Percentiles rank a stretch among this genome's conserved stretches.
Evolutionary conservation across 2,113 vertebrate species (phyloP).

Genomic region (Acrocephalus kingi): DNA sequence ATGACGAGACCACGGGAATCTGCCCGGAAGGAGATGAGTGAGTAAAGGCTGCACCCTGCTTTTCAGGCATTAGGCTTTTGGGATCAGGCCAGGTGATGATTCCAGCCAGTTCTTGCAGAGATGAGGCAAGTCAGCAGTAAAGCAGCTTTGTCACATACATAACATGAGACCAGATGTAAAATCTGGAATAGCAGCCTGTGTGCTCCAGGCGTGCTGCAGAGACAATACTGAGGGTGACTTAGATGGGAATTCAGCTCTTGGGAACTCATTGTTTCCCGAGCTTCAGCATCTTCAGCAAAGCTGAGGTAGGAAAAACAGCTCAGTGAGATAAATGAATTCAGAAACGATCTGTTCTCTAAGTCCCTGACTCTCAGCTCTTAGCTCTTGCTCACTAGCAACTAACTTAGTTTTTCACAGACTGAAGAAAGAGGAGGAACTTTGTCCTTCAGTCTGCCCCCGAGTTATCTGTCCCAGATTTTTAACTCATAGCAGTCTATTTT

Average conservation of each 20-base stretch:
- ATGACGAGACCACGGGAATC: conserved; percentile 93
- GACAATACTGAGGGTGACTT: not conserved
- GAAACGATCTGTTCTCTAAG: not conserved
- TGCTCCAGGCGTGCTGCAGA: not conserved
- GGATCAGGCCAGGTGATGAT: conserved; percentile 36
- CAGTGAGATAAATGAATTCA: not conserved
- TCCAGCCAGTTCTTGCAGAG: conserved; percentile 1
- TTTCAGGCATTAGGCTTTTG: conserved; percentile 24
- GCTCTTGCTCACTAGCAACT: not conserved
- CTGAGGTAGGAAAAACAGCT: not conserved
- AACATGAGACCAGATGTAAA: conserved; percentile 36
- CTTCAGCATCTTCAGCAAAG: not conserved
- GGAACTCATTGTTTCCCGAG: rapidly evolving
- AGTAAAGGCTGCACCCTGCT: conserved; percentile 67
- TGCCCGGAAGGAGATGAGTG: conserved; percentile 97
- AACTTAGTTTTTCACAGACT: not conserved
- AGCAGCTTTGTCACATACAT: conserved; percentile 19
- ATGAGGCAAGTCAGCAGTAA: conserved; percentile 38
- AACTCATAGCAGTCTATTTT: not conserved
- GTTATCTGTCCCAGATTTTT: not conserved
- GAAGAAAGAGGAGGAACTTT: not conserved
- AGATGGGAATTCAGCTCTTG: not conserved
- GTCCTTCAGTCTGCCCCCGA: not conserved
- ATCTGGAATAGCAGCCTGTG: not conserved
- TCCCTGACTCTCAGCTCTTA: not conserved